phyloP scores from a whole-genome alignment of 2,113 vertebrate species.

The Sinocyclocheilus anophthalmus region DNA sequence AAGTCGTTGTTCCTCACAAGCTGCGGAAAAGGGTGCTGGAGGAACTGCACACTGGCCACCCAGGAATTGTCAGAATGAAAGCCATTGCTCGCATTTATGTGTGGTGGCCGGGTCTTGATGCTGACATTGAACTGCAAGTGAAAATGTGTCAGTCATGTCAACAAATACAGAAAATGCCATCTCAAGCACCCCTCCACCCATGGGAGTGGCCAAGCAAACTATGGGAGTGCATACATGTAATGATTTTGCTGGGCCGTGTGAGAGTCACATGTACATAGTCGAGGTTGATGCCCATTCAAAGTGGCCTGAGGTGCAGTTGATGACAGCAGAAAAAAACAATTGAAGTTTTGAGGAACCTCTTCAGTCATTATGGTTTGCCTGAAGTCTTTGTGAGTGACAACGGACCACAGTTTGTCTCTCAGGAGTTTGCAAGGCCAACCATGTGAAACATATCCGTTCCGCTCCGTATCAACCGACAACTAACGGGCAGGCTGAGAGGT shows the following conservation, averaged over 20 bases:
- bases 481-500: background rate
- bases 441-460: background rate
- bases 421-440: too few relatives aligned
- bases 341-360: too few relatives aligned
- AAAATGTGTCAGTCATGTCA: background rate
- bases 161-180: conserved; percentile 9
- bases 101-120: background rate
- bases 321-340: background rate
- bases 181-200: background rate
- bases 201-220: background rate
- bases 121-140: background rate
- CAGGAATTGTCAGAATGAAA: background rate
- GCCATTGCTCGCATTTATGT: background rate
- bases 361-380: too few relatives aligned
- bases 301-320: background rate
- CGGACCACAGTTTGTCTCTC: too few relatives aligned
- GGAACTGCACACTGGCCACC: background rate
- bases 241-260: background rate
- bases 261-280: background rate
- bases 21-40: background rate
- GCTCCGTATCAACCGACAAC: background rate
- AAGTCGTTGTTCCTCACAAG: background rate
- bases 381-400: too few relatives aligned
- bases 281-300: background rate
- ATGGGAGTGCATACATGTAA: background rate